Base-by-base conservation (phyloP, 2,888 invertebrate species). In the Mythimna impura region DNA sequence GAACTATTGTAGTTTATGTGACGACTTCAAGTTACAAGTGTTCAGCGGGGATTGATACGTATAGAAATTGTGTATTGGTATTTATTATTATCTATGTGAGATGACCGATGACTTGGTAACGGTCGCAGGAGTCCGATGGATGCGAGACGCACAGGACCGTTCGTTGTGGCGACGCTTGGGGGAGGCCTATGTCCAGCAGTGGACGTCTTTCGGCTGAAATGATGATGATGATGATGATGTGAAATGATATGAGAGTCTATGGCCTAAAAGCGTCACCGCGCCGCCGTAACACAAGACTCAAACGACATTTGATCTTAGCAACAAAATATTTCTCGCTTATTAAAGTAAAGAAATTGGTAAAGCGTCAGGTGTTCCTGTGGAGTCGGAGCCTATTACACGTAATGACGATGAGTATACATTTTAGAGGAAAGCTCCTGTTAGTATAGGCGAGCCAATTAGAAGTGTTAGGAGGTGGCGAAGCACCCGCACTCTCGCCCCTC, bases 361-460 rank as follows among this genome's bases (percentile, higher is more conserved):
- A 86, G 89, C 85, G 86, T 88, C 91, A 91, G 90, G 90, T 92
- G 90, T 89, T 89, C 87, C 80, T 78, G 78, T 79, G 83, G 79
- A 89, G 82, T 82, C 81, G 81, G 85, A 85, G 88, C 89, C 88
- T 89, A 90, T 94, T 93, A 93, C 89, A 92, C 89, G 88, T 91
- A 92, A 92, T 90, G 92, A 92, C 89, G 89, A 92, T 90, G 92
- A 90, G 90, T 90, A 89, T 90, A 92, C 89, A 90, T 91, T 93
- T 92, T 91, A 91, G 90, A 92, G 90, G 90, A 91, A 89, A 90
- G 90, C 91, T 92, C 90, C 89, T 92, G 92, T 92, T 94, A 93
- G 93, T 91, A 92, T 90, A 92, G 91, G 90, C 91, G 91, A 93
- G 95, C 95, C 95, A 96, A 95, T 95, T 95, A 96, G 93, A 94